Evolutionary conservation across 2,113 vertebrate species (phyloP), one percentile per base, ranked within the genome.

Genomic region (Anguilla rostrata): DNA sequence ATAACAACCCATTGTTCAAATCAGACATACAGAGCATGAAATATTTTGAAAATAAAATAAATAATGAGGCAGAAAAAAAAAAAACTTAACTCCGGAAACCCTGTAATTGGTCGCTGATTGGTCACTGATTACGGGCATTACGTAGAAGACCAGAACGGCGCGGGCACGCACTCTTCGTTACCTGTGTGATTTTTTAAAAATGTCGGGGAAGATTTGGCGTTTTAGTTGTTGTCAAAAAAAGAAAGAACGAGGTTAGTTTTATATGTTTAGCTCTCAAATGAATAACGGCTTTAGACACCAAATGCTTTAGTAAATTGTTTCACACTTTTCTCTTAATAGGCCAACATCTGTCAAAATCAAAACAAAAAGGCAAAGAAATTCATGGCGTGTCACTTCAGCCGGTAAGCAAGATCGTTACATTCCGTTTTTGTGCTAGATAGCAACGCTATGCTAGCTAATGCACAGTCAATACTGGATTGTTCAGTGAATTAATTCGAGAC

Each of bases 201-300:
- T 85, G 83, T 56, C 83, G 26, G 56, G 78, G 26, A 82, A 81
- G 26, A 20, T 84, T 26, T 71, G 83, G 78, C 4, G 26, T 41
- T 56, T 87, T 43, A 46, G 46, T n/a, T 84, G 86, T 39, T 84
- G 86, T 78, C 53, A 85, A 63, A 63, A 84, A 81, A n/a, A 39
- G 15, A 56, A 71, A 66, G 12, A 87, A 5, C 1, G 41, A 87
- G 86, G 86, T 87, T 57, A 41, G 57, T 20, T n/a, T 82, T 53
- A 15, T n/a, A 53, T 5, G n/a, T 82, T 82, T n/a, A 53, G 12
- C 26, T 82, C 26, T 75, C 20, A 75, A 75, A 75, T 75, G 8
- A 12, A 12, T 34, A 34, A 75, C 71, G 20, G 12, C 9, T n/a
- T 12, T 75, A 26, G 40, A 7, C 34, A 29, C 29, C 1, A 14